These are phyloP conservation scores for Tipula helvola DNA, from an alignment of 2,888 invertebrate species.

Conservation along the genomic window DNA sequence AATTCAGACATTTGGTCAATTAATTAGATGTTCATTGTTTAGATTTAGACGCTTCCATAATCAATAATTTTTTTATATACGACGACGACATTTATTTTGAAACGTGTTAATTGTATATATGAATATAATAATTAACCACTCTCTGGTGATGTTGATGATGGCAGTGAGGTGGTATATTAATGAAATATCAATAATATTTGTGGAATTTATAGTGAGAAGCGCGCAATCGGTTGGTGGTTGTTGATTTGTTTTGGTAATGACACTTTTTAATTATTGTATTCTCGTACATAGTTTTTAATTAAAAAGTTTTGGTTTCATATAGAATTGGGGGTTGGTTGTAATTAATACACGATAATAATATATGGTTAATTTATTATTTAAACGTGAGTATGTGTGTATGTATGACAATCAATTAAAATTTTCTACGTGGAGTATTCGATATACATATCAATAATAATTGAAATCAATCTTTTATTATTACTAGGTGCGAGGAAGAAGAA, in stretches of 20 bases:
- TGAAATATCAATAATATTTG: not conserved
- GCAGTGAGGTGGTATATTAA: not conserved
- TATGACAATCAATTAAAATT: not conserved
- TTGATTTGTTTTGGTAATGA: not conserved
- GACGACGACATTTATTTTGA: too few species aligned
- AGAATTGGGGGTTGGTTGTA: not conserved
- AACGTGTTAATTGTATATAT: not conserved
- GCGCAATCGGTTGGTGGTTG: not conserved
- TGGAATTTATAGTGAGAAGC: not conserved
- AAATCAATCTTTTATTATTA: not conserved
- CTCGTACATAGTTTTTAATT: not conserved
- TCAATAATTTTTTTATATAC: not conserved
- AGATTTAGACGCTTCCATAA: not conserved
- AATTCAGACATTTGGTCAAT: not conserved
- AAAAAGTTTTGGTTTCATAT: not conserved
- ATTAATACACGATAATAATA: too few species aligned
- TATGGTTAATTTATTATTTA: not conserved
- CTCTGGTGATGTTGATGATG: not conserved
- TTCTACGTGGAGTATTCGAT: not conserved
- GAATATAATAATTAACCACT: not conserved
- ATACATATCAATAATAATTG: not conserved
- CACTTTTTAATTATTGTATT: not conserved
- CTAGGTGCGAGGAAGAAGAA: not conserved
- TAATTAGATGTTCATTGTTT: not conserved
- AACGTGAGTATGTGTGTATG: not conserved